phyloP scores from a whole-genome alignment of 2,888 invertebrate genomes.

The Melanotus villosus region DNA sequence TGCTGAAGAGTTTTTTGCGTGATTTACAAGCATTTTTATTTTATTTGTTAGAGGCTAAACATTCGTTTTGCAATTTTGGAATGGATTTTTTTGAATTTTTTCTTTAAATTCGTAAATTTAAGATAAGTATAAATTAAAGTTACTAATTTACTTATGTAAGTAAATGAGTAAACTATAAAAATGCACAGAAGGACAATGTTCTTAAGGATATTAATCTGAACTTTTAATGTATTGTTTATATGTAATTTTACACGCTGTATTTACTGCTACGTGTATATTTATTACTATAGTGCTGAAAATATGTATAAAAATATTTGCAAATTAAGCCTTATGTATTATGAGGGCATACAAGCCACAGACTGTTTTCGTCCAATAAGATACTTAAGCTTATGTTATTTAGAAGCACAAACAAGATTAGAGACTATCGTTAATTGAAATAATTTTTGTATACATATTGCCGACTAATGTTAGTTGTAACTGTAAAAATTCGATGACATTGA shows the following conservation, averaged over 20 bases:
- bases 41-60: slow-evolving; percentile 7
- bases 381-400: slow-evolving; percentile 45
- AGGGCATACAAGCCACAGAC: slow-evolving; percentile 42
- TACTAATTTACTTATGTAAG: no score
- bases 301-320: slow-evolving; percentile 43
- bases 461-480: slow-evolving; percentile 59
- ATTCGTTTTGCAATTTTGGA: slow-evolving; percentile 14
- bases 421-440: slow-evolving; percentile 40
- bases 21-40: slow-evolving; percentile 10
- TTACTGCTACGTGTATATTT: slow-evolving; percentile 58
- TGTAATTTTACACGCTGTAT: slow-evolving; percentile 57
- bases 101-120: slow-evolving; percentile 2
- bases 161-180: neutral
- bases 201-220: slow-evolving; percentile 20
- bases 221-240: slow-evolving; percentile 54
- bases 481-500: slow-evolving; percentile 60
- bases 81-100: slow-evolving; percentile 17
- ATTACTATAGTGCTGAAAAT: slow-evolving; percentile 43
- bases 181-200: slow-evolving; percentile 5
- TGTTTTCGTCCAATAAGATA: slow-evolving; percentile 60
- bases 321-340: slow-evolving; percentile 42
- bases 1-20: neutral
- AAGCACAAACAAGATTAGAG: slow-evolving; percentile 42
- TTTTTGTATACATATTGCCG: slow-evolving; percentile 46
- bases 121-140: neutral